A percentile compares a stretch with the other conserved stretches of the same genome.
These are phyloP conservation scores for Tetrapedia diversipes DNA, from an alignment of 2,888 invertebrate species.

Conservation along the genomic window DNA sequence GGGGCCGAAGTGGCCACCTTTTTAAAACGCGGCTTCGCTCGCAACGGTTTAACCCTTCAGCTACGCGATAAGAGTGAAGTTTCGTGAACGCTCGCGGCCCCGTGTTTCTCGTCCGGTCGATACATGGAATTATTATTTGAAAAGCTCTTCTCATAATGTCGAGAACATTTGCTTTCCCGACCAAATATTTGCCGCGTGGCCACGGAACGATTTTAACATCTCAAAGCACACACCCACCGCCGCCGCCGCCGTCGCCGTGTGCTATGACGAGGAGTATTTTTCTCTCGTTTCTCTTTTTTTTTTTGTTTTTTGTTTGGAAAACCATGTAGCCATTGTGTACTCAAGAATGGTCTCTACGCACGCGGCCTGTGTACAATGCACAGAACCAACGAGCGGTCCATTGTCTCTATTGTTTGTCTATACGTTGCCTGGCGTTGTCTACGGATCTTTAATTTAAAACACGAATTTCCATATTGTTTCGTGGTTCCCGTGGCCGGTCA, in stretches of 20 bases:
- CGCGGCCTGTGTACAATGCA: conserved; percentile 49
- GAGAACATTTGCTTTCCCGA: conserved; percentile 64
- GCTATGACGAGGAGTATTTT: conserved; percentile 50
- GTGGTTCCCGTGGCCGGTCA: conserved; percentile 33
- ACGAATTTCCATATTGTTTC: conserved; percentile 64
- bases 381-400: conserved; percentile 49
- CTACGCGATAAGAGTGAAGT: conserved; percentile 27
- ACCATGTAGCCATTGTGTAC: conserved; percentile 70
- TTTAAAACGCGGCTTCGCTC: conserved; percentile 1
- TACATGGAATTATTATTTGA: conserved; percentile 66
- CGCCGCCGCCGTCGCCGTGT: no score
- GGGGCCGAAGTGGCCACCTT: no score
- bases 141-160: conserved; percentile 64
- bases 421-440: conserved; percentile 43
- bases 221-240: conserved; percentile 62
- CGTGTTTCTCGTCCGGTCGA: conserved; percentile 37
- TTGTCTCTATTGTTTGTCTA: conserved; percentile 72
- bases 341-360: conserved; percentile 64
- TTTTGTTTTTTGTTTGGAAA: conserved; percentile 62
- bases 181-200: conserved; percentile 68
- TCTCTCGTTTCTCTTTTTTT: not conserved
- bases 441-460: conserved; percentile 65
- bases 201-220: conserved; percentile 70
- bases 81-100: conserved; percentile 26
- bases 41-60: conserved; percentile 15